Evolutionary conservation across 2,113 vertebrate genomes (phyloP).

Genomic region (Canis aureus): DNA sequence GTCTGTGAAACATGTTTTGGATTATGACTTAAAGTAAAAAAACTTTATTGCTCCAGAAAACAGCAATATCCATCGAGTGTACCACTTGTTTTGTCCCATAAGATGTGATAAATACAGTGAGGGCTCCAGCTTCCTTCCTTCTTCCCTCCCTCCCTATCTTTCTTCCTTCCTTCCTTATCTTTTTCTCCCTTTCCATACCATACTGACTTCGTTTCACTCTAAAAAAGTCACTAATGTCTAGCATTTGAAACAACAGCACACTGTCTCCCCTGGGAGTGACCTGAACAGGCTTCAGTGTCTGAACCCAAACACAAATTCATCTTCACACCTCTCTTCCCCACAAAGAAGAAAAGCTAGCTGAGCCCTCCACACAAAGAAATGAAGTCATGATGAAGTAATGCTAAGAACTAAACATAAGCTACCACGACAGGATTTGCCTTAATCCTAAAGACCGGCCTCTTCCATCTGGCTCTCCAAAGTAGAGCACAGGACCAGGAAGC

Average conservation of each 20-base stretch:
- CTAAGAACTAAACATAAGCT: neutral
- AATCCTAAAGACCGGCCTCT: neutral
- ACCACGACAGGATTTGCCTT: neutral
- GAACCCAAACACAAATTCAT: neutral
- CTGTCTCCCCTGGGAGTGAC: neutral
- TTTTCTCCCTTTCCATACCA: neutral
- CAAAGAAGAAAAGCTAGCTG: constrained; percentile 12
- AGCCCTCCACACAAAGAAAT: neutral
- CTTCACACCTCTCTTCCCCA: neutral
- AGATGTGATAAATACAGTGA: neutral
- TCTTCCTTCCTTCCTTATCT: neutral
- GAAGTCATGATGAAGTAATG: neutral
- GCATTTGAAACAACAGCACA: constrained; percentile 20
- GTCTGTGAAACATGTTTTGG: neutral
- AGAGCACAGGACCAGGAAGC: neutral
- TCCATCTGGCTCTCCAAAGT: neutral
- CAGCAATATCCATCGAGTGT: neutral
- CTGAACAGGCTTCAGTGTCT: neutral
- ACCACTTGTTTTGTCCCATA: neutral
- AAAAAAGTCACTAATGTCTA: neutral
- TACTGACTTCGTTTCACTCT: neutral
- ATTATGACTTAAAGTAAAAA: neutral
- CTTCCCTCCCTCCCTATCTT: neutral
- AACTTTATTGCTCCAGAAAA: neutral
- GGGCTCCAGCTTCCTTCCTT: neutral